Base-by-base conservation (phyloP, 2,888 invertebrate genomes). In the Trachelus tabidus region DNA sequence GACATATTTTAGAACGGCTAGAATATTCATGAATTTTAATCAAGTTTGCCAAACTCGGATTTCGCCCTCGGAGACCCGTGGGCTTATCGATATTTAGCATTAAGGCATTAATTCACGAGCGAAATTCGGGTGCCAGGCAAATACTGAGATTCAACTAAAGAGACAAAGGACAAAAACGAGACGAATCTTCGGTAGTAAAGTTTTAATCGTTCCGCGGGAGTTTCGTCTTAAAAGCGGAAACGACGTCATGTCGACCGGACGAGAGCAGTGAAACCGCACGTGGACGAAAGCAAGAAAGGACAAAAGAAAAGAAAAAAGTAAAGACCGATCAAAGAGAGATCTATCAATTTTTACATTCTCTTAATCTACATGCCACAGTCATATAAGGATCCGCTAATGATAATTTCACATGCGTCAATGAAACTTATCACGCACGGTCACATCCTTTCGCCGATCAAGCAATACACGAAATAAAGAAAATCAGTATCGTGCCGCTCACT, bases 241-340 rank as follows among this genome's bases (percentile, higher is more conserved):
- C 71, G 71, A 34, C 71, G 33, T 11, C 71, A 34, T 31, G 31
- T 34, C 34, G 4, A 31, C 31, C 71, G 71, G 71, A 31, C 34
- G 31, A 31, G 71, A 71, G 71, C 12, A 31, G 71, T 71, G 71
- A 71, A 31, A 71, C 71, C 71, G 71, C 71, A 34, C 71, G 31
- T 1, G 9, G 1, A 56, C 23, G 9, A 56, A 9, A 23, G 9
- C 23, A 56, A 23, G 23, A 6, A 40, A 12, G 40, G 40, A 56
- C 9, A 56, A 23, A 40, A 40, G 23, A 23, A 15, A 40, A 9
- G 23, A 23, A 56, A 56, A 23, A 23, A 56, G 56, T 23, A 23
- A 56, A 23, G 56, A 56, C 56, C 56, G 23, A 56, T 56, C 56
- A 56, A 23, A 23, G 56, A 56, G 56, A 56, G 56, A 56, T 56